Base-by-base conservation (phyloP, 1,140 invertebrate genomes). In the Cyclina sinensis region DNA sequence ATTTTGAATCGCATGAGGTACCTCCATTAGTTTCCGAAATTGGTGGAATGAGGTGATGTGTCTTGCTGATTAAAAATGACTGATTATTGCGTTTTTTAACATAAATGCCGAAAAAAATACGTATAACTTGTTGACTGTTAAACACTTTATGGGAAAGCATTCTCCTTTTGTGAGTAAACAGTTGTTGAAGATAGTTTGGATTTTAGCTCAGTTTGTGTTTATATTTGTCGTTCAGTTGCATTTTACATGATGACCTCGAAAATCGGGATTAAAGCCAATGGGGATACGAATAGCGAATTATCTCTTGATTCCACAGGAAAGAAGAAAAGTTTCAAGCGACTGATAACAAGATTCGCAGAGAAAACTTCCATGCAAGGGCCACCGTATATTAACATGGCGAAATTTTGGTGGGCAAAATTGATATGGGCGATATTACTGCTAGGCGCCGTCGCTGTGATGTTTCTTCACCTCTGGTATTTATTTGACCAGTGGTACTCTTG, bases 331-430 rank as follows among this genome's bases (percentile, higher is more conserved):
- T 86, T 86, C 35, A 46, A 73, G 32, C 84, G 70, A 12, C 48
- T 78, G 11, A 73, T 86, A 5, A 78, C 27, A 9, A 73, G 83
- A 24, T 91, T 91, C 68, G 89, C 90, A 0, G 90, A 91, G 43
- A 83, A 83, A 27, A 91, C 90, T 1, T 91, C 90, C 0, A 90
- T 91, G 90, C 85, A 88, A 24, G 90, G 90, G 4, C 83, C 90
- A 0, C 86, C 89, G 0, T 88, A 90, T 48, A 88, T 91, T 21
- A 85, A 82, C 12, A 78, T 37, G 9, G 83, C 90, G 11, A 84
- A 70, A 51, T 76, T 82, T 0, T 78, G 76, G 78, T 80, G 39
- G 27, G 85, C 81, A 14, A 88, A 83, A 32, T 11, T 90, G 7
- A 86, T 89, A 9, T 91, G 91, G 91, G 32, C 59, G 0, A 3